Base-by-base conservation (phyloP, 2,888 invertebrate genomes). In the Drosophila villosipedis region DNA sequence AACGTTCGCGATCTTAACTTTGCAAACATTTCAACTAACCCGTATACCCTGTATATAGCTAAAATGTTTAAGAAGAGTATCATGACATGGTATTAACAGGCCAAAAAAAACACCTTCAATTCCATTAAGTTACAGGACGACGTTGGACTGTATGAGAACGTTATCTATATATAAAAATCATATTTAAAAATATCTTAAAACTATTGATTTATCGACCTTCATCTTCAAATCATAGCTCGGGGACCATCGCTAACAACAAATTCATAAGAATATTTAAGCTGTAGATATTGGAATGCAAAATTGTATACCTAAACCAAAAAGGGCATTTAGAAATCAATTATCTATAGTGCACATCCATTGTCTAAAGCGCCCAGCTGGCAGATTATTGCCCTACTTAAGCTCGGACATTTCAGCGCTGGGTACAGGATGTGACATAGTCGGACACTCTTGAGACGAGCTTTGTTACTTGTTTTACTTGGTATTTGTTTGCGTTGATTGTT, bases 401-500 rank as follows among this genome's bases (percentile, higher is more conserved):
- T 14, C 25, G 22, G 25, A 25, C 1, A 9, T 47, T 47, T 47
- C 16, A 25, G 47, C 22, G 22, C 16, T 16, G n/a, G 12, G 12
- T 57, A 39, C 57, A 57, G 57, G 41, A 41, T 39, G 28, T 39
- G 39, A 39, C 3, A 39, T 57, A 39, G 39, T 37, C 41, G 37
- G 14, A 7, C n/a, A 57, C 28, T 28, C 14, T 57, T 39, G 57
- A 39, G n/a, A n/a, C 39, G 3, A 39, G 28, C 28, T 9, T n/a
- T 39, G 39, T 30, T 57, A n/a, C 28, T 30, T 57, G 57, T 25
- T 57, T 43, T 43, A 22, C 70, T 73, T 76, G 73, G 63, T 58
- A 73, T 65, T 80, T 83, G 70, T 83, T 77, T 73, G 61, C 55
- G 52, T 59, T 80, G 74, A 60, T 78, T 78, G 70, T 61, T 67